These are phyloP conservation scores for Patella depressa DNA, from an alignment of 2,888 invertebrate species.

Conservation along the genomic window DNA sequence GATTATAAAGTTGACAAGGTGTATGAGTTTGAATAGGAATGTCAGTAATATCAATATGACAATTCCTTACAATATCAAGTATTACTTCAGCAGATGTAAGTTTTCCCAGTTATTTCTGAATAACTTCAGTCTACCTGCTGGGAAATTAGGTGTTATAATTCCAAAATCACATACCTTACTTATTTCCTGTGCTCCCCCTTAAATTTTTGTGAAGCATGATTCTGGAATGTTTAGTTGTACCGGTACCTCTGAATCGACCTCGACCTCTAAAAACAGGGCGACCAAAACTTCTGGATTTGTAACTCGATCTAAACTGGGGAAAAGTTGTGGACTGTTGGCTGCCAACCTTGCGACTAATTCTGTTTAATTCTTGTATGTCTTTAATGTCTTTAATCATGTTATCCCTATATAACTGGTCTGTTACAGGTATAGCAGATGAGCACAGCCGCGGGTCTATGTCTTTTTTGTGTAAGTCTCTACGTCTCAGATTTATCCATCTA, in stretches of 20 bases:
- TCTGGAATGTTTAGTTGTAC: not conserved
- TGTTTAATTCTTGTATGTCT: constrained; percentile 1
- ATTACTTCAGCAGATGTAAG: not conserved
- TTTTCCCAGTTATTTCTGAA: not conserved
- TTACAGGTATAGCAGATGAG: not conserved
- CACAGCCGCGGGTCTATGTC: not conserved
- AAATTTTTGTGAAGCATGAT: not conserved
- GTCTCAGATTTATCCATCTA: not conserved
- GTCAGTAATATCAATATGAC: not conserved
- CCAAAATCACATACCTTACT: too few relatives aligned
- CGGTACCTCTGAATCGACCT: not conserved
- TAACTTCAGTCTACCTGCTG: not conserved
- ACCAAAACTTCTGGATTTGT: not conserved
- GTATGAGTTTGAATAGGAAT: too few relatives aligned
- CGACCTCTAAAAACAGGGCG: not conserved
- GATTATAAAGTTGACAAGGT: too few relatives aligned
- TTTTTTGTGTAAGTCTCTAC: not conserved
- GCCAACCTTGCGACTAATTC: not conserved
- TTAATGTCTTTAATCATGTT: not conserved
- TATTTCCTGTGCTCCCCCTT: constrained; percentile 7
- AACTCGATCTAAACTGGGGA: not conserved
- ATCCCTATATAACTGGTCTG: not conserved
- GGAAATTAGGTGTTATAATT: too few relatives aligned
- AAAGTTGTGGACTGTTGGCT: not conserved
- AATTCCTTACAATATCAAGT: not conserved